phyloP scores from a whole-genome alignment of 2,797 vertebrate species.

The Hapalemur alaotrensis region DNA sequence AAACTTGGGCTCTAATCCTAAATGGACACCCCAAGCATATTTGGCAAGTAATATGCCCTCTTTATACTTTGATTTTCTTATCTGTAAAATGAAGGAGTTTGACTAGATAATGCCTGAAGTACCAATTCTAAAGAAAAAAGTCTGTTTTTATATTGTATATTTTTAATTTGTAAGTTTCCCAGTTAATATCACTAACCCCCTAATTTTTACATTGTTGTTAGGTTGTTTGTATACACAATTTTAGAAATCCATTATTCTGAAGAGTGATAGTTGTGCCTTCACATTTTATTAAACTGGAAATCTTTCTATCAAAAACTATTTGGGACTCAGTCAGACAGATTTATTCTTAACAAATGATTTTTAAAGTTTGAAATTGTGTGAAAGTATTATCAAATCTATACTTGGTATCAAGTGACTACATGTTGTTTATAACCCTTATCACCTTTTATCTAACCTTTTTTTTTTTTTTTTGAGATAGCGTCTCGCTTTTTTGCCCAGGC shows the following conservation, averaged over 20 bases:
- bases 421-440: neutral
- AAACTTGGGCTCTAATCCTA: slow-evolving; percentile 33
- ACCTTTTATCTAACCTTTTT: neutral
- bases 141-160: neutral
- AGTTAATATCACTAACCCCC: neutral
- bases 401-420: neutral
- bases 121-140: neutral
- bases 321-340: neutral
- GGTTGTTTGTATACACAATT: neutral
- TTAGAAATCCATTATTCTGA: slow-evolving; percentile 39
- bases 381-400: neutral
- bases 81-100: slow-evolving; percentile 10
- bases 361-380: neutral
- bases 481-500: no score
- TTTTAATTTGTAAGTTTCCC: slow-evolving; percentile 44
- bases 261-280: neutral
- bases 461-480: no score
- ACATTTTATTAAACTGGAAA: slow-evolving; percentile 53
- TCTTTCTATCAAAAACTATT: slow-evolving; percentile 31
- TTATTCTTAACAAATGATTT: neutral
- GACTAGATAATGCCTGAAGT: neutral
- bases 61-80: slow-evolving; percentile 17
- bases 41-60: neutral
- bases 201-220: slow-evolving; percentile 27
- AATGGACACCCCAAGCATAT: neutral